Conservation (phyloP, 2,113 vertebrate species). For the Puntigrus tetrazona region DNA sequence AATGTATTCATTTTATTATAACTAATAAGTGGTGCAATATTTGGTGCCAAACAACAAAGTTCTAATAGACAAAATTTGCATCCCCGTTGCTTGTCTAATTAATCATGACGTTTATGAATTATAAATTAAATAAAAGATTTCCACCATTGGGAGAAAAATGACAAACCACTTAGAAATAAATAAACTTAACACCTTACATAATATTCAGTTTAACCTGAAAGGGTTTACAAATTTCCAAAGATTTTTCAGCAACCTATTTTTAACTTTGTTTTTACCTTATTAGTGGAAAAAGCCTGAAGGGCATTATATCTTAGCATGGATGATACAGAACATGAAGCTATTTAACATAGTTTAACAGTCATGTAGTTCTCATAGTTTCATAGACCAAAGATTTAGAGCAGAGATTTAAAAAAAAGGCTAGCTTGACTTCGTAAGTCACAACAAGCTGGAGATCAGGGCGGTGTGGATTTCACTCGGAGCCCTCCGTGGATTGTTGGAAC, state of each 20-base stretch:
- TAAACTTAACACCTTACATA: neutral
- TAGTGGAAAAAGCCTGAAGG: neutral
- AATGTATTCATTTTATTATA: no score
- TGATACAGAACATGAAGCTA: neutral
- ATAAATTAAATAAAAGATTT: no score
- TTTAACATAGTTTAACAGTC: neutral
- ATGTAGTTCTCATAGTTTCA: neutral
- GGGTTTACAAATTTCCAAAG: neutral
- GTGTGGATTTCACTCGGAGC: neutral
- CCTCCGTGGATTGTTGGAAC: neutral
- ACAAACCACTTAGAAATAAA: neutral
- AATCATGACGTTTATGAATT: no score
- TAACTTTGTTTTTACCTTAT: neutral
- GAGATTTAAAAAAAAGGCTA: neutral
- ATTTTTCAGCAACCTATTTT: neutral
- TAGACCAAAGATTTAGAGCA: neutral
- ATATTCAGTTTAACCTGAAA: neutral
- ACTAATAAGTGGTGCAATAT: neutral
- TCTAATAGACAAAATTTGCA: neutral
- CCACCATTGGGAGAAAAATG: neutral
- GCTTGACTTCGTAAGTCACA: conserved; percentile 19
- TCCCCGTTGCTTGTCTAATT: neutral
- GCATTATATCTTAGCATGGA: neutral
- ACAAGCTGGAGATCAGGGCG: neutral
- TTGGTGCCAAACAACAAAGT: neutral